Base-by-base conservation (phyloP, 1,140 invertebrate species). In the Drosophila malerkotliana region DNA sequence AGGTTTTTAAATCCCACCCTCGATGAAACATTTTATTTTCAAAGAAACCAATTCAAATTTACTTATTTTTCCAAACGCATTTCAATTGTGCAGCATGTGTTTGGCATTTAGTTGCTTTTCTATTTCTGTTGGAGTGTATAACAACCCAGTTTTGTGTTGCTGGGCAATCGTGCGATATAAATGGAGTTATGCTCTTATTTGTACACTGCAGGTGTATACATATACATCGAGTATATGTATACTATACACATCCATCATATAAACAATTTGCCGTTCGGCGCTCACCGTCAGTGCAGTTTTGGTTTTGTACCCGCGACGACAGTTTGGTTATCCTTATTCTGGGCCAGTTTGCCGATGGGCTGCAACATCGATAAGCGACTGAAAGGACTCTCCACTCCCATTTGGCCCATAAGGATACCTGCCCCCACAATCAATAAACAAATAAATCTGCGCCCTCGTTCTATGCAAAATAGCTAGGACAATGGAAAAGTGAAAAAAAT, bases 381-480 rank as follows among this genome's bases (percentile, higher is more conserved):
- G 34, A 37, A 37, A 37, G 34, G 34, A 37, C 34, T 37, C 34
- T 12, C 34, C 10, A 37, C 34, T 37, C 34, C 34, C 34, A 12
- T 37, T 37, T 37, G 34, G 34, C 34, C 10, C 55, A 49, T 37
- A 61, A 34, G 48, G 21, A 68, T 67, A 55, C 74, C 59, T 67
- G 62, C 45, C 24, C 49, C 62, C 49, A 30, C 68, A 81, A 82
- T 82, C 79, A 82, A 81, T 81, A 82, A 82, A 77, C 73, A 81
- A 80, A 80, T 79, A 80, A 82, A 77, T 81, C 78, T 72, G 62
- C 63, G 61, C 26, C 59, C 79, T 48, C 63, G 24, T 62, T 75
- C 52, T 59, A 51, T 49, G 63, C 28, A 62, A 37, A 61, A 44
- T 18, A 18, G 41, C 34, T 34, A 41, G 1, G 4, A 44, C 55